Evolutionary conservation across 2,888 invertebrate genomes (phyloP), one percentile per base, ranked within the genome.

Genomic region (Bruchidius siliquastri): DNA sequence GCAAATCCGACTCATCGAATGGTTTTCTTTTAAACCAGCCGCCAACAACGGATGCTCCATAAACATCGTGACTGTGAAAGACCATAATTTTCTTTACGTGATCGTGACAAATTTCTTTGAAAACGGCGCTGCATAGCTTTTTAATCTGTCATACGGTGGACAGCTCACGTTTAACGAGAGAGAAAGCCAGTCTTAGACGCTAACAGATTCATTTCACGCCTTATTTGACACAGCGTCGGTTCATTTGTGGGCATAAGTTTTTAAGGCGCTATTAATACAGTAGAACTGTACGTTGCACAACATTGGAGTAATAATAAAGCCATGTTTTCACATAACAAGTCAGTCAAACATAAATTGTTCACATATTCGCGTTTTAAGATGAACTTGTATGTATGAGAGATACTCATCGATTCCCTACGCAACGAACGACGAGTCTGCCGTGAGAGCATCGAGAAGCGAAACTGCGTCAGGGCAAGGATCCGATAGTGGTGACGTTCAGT

Each of bases 61-160:
- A 49, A 49, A 49, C 49, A 49, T 13, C 6, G 49, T 49, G 49
- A 8, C 49, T 3, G 49, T 49, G 6, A 49, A 49, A 49, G 6
- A 74, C 70, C 68, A 69, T 70, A 70, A 73, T 73, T 74, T 74
- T 73, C 74, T 74, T 74, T 74, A 74, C 74, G 74, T 74, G 74
- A 73, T 74, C 73, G 74, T 73, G 73, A 74, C 74, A 73, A 74
- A 74, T 74, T 74, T 72, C 32, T 73, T 71, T 22, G 67, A 70
- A 73, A 21, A 73, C 73, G 72, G 73, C 69, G 71, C 13, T 49
- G 72, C 72, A 68, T 69, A 20, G 72, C 70, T 71, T 70, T 69
- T 71, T 74, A 74, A 74, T 74, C 74, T 74, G 74, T 73, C 71
- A 67, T 72, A 71, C 66, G 22, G 70, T 67, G 70, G 74, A 74